Base-by-base conservation (phyloP, 2,113 vertebrate genomes). In the Hypanus sabinus region DNA sequence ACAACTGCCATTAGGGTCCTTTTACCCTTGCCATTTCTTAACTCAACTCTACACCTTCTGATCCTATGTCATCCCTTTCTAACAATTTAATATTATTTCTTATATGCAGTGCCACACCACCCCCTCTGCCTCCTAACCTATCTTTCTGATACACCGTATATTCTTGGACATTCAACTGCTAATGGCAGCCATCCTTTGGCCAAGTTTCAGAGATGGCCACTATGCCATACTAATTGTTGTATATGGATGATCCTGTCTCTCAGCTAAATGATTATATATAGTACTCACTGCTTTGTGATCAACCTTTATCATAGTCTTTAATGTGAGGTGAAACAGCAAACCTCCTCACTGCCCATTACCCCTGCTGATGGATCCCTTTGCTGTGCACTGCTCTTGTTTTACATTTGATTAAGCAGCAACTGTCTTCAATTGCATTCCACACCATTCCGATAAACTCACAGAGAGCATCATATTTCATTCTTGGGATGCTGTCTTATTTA, bases 381-480 rank as follows among this genome's bases (percentile, higher is more conserved):
- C 24, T 55, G 7, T 71, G 68, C 65, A 20, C 70, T 33, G 36
- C 7, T 91, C 30, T 46, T 60, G 20, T 71, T 38, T 27, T 92
- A 27, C 88, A 92, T 73, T 90, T 93, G 91, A 93, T 46, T 24
- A 73, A 71, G 38, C 55, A 73, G 24, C 24, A 75, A 93, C 91
- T 73, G 3, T 73, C 16, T 73, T 93, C 91, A 73, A 27, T 24
- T 36, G 16, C 12, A 65, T n/a, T 62, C n/a, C 14, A 65, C 33
- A 20, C 70, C 36, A 46, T 93, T 46, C 16, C 87, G 24, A 10
- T 3, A 93, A 73, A 75, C 22, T 68, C n/a, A 20, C 36, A 93
- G 70, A 36, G 70, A 93, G 24, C 36, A 73, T 33, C 33, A 73
- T 36, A 73, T 93, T 27, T 73, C 46, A 10, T 93, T 27, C 65